phyloP scores from a whole-genome alignment of 92 coral and sea anemone species.

The Palythoa heliodiscus region DNA sequence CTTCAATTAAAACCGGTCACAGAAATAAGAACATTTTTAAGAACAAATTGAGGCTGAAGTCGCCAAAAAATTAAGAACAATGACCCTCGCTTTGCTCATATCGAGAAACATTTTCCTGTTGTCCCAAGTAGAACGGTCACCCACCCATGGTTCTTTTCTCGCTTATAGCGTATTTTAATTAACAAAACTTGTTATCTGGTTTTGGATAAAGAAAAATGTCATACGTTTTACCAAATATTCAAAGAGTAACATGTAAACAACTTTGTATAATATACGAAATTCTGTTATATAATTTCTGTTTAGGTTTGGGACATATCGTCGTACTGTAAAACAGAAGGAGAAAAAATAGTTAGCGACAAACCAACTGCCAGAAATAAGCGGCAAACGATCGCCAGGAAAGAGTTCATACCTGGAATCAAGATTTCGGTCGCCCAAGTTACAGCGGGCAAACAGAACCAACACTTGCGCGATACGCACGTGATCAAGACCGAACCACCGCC shows the following conservation, averaged over 20 bases:
- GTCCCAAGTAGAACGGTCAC: too few relatives aligned
- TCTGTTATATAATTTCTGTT: background rate
- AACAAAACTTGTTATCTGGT: too few relatives aligned
- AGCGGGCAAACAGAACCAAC: background rate
- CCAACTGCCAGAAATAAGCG: background rate
- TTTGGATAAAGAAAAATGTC: too few relatives aligned
- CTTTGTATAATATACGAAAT: background rate
- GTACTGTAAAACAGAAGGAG: slow-evolving; percentile 59
- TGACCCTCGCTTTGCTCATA: too few relatives aligned
- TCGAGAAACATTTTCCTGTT: too few relatives aligned
- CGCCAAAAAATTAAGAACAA: too few relatives aligned
- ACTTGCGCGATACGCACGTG: background rate
- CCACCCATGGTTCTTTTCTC: too few relatives aligned
- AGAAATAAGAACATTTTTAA: too few relatives aligned
- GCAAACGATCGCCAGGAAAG: slow-evolving; percentile 9
- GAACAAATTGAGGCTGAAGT: too few relatives aligned
- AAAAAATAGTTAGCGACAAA: slow-evolving; percentile 24
- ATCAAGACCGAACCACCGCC: slow-evolving; percentile 70
- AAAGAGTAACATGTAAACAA: background rate
- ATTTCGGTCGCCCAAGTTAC: slow-evolving; percentile 3
- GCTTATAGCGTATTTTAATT: too few relatives aligned
- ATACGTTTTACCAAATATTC: background rate
- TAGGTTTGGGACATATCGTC: slow-evolving; percentile 83
- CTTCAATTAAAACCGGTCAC: too few relatives aligned
- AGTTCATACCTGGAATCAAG: slow-evolving; percentile 34